Evolutionary conservation across 1,140 invertebrate genomes (phyloP).

Genomic region (Aphis craccivora): DNA sequence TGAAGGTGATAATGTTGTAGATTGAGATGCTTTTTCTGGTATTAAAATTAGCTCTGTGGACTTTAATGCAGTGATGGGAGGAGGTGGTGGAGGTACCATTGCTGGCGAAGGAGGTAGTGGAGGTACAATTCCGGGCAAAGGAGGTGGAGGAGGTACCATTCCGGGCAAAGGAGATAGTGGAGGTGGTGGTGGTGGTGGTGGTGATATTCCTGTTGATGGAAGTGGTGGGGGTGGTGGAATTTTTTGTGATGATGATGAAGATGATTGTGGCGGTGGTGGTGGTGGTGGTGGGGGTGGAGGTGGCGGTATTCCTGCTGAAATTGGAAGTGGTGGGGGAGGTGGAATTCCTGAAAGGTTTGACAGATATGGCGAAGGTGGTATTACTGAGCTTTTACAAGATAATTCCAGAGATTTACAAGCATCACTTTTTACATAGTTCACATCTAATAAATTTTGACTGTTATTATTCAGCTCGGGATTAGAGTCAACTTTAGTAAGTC

Average conservation of each 20-base stretch:
- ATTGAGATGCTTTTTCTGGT: constrained; percentile 58
- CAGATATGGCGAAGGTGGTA: constrained; percentile 50
- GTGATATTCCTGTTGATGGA: not conserved
- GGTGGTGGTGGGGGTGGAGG: constrained; percentile 31
- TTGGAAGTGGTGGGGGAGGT: constrained; percentile 33
- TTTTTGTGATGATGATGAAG: not conserved
- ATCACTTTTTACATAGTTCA: not conserved
- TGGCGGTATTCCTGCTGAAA: not conserved
- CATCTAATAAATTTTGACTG: not conserved
- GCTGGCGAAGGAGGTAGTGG: not conserved
- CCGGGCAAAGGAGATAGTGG: constrained; percentile 47
- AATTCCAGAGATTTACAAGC: not conserved
- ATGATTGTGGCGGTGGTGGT: constrained; percentile 54
- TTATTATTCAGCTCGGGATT: not conserved
- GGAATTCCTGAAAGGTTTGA: not conserved
- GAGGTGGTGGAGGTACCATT: constrained; percentile 21
- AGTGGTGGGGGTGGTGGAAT: not conserved
- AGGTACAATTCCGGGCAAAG: not conserved
- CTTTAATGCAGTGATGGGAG: constrained; percentile 47
- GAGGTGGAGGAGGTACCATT: too few species aligned
- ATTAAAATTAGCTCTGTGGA: not conserved
- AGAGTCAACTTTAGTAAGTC: not conserved
- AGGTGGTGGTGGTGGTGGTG: constrained; percentile 47
- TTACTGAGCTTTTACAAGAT: not conserved
- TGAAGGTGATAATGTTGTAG: constrained; percentile 56